These are phyloP conservation scores for Psophia crepitans DNA, from an alignment of 2,113 vertebrate species.

Conservation along the genomic window DNA sequence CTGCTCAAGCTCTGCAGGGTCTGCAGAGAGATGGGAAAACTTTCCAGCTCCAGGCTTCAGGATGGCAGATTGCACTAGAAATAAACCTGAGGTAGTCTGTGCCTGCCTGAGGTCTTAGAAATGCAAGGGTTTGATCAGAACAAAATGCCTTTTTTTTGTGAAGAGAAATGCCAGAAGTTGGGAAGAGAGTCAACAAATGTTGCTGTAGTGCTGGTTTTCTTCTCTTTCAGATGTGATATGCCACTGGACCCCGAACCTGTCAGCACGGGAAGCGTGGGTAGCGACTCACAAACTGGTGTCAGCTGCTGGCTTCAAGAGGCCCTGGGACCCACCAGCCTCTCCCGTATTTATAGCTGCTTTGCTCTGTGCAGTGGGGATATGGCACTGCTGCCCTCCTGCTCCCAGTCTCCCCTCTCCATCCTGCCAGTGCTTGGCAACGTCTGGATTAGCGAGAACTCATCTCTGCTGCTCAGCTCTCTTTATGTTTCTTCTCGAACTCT, in stretches of 20 bases:
- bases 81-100: neutral
- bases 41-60: neutral
- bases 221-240: neutral
- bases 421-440: fast-evolving
- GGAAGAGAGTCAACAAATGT: neutral
- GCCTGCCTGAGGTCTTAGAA: neutral
- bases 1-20: neutral
- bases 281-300: fast-evolving
- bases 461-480: neutral
- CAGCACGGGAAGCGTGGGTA: neutral
- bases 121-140: neutral
- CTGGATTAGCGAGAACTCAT: fast-evolving
- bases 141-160: neutral
- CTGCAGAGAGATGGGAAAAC: neutral
- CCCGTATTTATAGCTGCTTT: fast-evolving
- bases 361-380: fast-evolving
- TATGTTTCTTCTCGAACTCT: fast-evolving
- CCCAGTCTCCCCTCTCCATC: neutral
- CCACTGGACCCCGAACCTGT: neutral
- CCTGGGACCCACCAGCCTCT: neutral
- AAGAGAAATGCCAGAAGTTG: neutral
- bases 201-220: neutral
- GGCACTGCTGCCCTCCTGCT: neutral
- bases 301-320: neutral
- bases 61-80: fast-evolving